Conservation (phyloP, 2,113 vertebrate species). For the Syrmaticus mikado region DNA sequence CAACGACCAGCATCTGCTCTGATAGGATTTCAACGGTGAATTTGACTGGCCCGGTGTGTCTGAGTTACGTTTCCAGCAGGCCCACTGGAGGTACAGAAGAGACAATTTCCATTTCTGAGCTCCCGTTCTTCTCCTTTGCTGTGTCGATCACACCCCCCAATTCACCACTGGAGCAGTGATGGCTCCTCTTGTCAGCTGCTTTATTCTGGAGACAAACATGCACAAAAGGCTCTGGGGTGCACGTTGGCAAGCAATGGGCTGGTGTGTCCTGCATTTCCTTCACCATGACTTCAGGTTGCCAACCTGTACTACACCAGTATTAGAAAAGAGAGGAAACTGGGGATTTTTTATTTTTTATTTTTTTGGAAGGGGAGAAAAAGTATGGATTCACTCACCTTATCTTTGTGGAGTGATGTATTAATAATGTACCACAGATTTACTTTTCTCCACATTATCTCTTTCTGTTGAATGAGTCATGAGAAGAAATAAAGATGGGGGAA, state of each 20-base stretch:
- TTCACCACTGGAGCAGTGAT: not conserved
- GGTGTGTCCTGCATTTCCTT: not conserved
- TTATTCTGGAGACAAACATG: not conserved
- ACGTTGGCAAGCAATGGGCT: not conserved
- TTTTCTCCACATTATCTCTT: not conserved
- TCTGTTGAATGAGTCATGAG: not conserved
- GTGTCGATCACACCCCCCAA: fast-evolving
- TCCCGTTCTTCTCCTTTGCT: conserved; percentile 1
- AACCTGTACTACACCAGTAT: not conserved
- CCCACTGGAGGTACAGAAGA: not conserved
- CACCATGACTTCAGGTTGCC: not conserved
- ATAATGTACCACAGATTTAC: not conserved
- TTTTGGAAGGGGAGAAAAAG: not conserved
- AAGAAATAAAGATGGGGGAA: not conserved
- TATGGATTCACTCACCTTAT: not conserved
- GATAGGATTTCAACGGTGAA: not conserved
- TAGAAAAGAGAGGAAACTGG: not conserved
- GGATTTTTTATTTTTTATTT: not conserved
- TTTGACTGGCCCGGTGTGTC: not conserved
- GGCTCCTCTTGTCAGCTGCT: not conserved
- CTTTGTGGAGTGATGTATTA: not conserved
- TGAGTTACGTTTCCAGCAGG: conserved; percentile 19
- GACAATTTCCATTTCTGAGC: not conserved
- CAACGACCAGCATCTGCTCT: not conserved
- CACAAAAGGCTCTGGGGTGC: not conserved